Conservation (phyloP, 1,140 invertebrate genomes). For the Tetragonula clypearis region DNA sequence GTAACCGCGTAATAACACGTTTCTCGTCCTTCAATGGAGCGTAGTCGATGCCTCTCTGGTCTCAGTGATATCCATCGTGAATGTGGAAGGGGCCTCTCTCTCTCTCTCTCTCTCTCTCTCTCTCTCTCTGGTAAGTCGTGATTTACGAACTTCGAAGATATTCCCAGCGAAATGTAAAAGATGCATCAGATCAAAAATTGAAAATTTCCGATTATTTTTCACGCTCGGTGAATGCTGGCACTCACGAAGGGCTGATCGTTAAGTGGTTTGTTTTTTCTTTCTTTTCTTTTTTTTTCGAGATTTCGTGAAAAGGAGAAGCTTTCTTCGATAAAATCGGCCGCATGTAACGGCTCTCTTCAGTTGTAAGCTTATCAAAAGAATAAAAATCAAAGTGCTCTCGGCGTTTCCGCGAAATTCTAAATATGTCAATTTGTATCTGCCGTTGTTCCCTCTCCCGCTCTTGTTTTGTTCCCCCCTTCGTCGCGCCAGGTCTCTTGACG, state of each 20-base stretch:
- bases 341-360: no score
- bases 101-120: neutral
- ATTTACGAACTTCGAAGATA: neutral
- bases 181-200: no score
- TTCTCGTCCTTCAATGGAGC: conserved; percentile 7
- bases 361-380: neutral
- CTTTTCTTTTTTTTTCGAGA: no score
- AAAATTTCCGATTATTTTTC: no score
- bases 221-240: no score
- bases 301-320: no score
- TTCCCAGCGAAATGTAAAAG: neutral
- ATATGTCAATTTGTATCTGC: neutral
- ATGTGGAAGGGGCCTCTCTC: neutral
- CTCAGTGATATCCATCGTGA: neutral
- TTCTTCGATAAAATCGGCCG: no score
- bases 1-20: conserved; percentile 45
- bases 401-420: neutral
- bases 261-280: no score
- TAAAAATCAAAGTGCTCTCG: neutral
- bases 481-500: neutral
- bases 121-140: neutral
- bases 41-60: conserved; percentile 4
- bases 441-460: neutral
- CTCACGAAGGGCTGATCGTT: no score
- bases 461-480: no score